Base-by-base conservation (phyloP, 1,140 invertebrate species). In the Tenebrio molitor region DNA sequence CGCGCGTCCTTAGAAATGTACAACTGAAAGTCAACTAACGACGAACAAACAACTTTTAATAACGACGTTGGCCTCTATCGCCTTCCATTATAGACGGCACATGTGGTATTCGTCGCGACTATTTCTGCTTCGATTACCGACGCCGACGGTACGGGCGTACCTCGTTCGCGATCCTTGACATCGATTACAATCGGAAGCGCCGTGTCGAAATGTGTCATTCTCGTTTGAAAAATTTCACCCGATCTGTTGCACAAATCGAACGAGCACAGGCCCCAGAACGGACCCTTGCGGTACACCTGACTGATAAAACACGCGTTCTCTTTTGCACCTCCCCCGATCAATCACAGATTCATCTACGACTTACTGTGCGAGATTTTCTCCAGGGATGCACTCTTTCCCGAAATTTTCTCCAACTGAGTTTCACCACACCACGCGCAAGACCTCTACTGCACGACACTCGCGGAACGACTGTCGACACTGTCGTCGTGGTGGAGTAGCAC, bases 1-100 rank as follows among this genome's bases (percentile, higher is more conserved):
- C n/a, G n/a, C n/a, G n/a, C n/a, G n/a, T 50, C 44, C 44, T 50
- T 50, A 50, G 23, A 50, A 50, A 50, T 50, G 23, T 21, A 50
- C 19, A 50, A 50, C 44, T 50, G 44, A 50, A 50, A 50, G 44
- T 50, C 44, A 17, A 21, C 15, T 50, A n/a, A n/a, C n/a, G n/a
- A 50, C 10, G 29, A 5, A 50, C 19, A 50, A 50, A 50, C 44
- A 50, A 50, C 16, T 19, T 50, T 19, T 50, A 50, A 50, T 50
- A 21, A 19, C 6, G n/a, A 21, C n/a, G 44, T 6, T 21, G 44
- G 44, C 44, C 44, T 50, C 23, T 50, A 17, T 50, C 36, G 2
- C 19, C n/a, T 50, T 50, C 5, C 10, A 10, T 12, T n/a, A n/a
- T n/a, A n/a, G n/a, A n/a, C n/a, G n/a, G 6, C 12, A 41, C 12